Conservation (phyloP, 2,888 invertebrate species). For the Drosophila merina region DNA sequence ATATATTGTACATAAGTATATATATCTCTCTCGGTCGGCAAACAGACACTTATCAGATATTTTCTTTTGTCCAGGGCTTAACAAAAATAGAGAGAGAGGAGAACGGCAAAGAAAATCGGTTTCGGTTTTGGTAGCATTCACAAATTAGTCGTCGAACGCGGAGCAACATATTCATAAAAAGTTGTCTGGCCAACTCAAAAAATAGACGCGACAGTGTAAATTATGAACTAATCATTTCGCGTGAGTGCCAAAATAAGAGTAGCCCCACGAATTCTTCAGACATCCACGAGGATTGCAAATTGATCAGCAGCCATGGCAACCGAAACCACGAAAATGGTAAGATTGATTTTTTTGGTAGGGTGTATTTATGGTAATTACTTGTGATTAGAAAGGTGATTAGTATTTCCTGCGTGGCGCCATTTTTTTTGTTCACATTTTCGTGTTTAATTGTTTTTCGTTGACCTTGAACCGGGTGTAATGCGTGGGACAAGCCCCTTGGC, state of each 20-base stretch:
- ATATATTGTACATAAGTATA: conserved; percentile 3
- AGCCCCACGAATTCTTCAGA: conserved; percentile 22
- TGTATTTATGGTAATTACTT: conserved; percentile 21
- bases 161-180: conserved; percentile 37
- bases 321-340: conserved; percentile 72
- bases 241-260: conserved; percentile 11
- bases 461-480: conserved; percentile 37
- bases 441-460: conserved; percentile 11
- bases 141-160: conserved; percentile 60
- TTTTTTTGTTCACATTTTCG: neutral
- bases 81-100: conserved; percentile 35
- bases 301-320: conserved; percentile 59
- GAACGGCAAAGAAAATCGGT: conserved; percentile 54
- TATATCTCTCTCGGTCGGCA: conserved; percentile 38
- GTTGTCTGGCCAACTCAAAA: conserved; percentile 28
- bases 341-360: conserved; percentile 28
- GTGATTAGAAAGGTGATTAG: conserved; percentile 25
- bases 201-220: conserved; percentile 46
- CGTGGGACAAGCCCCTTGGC: conserved; percentile 32
- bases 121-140: conserved; percentile 57
- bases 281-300: conserved; percentile 7
- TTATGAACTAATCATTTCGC: conserved; percentile 61
- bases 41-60: conserved; percentile 66
- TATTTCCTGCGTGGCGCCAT: conserved; percentile 38
- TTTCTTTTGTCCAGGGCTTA: conserved; percentile 64